Evolutionary conservation across 2,113 vertebrate species (phyloP), one percentile per base, ranked within the genome.

Genomic region (Todiramphus saurophagus): DNA sequence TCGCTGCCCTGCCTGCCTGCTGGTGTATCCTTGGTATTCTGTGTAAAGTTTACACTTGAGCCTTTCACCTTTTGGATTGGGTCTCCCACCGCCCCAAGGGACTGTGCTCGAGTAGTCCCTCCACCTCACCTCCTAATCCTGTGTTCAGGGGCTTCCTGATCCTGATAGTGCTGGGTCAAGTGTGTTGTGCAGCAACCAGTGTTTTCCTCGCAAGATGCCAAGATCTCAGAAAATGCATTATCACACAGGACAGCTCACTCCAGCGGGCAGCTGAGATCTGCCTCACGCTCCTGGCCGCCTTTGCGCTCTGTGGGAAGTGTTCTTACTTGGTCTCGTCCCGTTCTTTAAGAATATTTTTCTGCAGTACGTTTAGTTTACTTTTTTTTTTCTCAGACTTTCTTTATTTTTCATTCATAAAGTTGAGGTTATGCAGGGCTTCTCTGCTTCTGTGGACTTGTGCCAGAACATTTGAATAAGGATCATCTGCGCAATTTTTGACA

Each of bases 361-460:
- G 37, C 24, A 46, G 37, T 59, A 43, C 72, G 7, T 59, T 81
- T 39, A 37, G 20, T 92, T 90, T 60, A 31, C 33, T 39, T 83
- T 80, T 39, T 83, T 80, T 78, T 79, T 50, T 12, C 56, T 63
- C 50, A 66, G 43, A 28, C 37, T 81, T 58, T 91, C 37, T 81
- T 58, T 89, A 58, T 77, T 94, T 91, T 81, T 84, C 73, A 89
- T 94, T 94, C 75, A 58, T 68, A 89, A 73, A 51, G 39, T 60
- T 51, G 83, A 92, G 86, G 87, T 92, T 86, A 60, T 2, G 0
- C 35, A 16, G 27, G 59, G 63, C 88, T 90, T 76, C 67, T 68
- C 64, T n/a, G 25, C 63, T 86, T 37, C 77, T 89, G 5, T 69
- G 31, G 72, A 43, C 35, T 69, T 88, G 44, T 86, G 83, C 83